Percentiles rank a stretch among this genome's conserved stretches.
Conservation (phyloP, 2,888 invertebrate genomes). For the Lottia gigantea region DNA sequence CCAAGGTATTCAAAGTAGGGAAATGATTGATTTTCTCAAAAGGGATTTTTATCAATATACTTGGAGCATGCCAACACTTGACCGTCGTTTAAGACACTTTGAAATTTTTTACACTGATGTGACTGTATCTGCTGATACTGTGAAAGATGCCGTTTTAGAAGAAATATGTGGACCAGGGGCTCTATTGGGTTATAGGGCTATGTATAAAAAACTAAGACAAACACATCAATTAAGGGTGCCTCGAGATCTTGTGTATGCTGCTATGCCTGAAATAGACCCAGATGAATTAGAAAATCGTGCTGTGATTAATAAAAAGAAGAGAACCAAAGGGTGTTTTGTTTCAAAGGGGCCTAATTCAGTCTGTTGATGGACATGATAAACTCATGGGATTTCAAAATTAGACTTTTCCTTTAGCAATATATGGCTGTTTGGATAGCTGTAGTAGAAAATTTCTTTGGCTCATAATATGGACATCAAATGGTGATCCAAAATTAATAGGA, state of each 20-base stretch:
- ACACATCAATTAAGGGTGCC: neutral
- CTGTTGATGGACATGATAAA: neutral
- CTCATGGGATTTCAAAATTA: neutral
- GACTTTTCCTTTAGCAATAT: neutral
- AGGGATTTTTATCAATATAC: too few relatives aligned
- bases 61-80: too few relatives aligned
- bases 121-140: too few relatives aligned
- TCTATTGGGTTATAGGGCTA: neutral
- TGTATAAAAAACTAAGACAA: neutral
- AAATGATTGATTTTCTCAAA: too few relatives aligned
- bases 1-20: too few relatives aligned
- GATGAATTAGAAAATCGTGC: neutral
- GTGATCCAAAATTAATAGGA: neutral
- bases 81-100: too few relatives aligned
- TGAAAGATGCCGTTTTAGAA: too few relatives aligned
- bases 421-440: neutral
- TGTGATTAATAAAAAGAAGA: neutral
- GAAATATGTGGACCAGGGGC: too few relatives aligned
- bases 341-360: neutral
- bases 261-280: slow-evolving; percentile 1
- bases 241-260: slow-evolving; percentile 1
- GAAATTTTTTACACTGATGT: too few relatives aligned
- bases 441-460: neutral
- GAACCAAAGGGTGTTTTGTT: neutral
- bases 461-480: neutral